Percentiles rank a stretch among this genome's conserved stretches.
Conservation (phyloP, 1,140 invertebrate species). For the Aphelenchoides besseyi region DNA sequence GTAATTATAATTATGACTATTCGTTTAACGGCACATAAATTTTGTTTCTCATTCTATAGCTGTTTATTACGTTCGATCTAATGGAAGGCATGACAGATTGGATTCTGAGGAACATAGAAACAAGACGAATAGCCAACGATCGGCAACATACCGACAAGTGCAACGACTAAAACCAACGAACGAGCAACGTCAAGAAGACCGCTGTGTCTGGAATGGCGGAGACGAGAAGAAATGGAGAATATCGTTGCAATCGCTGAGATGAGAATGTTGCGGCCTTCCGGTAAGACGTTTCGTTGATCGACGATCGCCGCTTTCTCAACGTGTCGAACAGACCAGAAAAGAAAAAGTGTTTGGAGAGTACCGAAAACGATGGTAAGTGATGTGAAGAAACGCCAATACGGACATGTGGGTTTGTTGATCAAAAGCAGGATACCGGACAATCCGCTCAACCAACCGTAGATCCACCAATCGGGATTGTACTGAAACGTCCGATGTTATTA, state of each 20-base stretch:
- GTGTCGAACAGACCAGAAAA: conserved; percentile 34
- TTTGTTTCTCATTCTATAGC: background rate
- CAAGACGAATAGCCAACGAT: conserved; percentile 31
- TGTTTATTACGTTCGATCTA: conserved; percentile 10
- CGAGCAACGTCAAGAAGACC: conserved; percentile 16
- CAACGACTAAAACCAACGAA: conserved; percentile 25
- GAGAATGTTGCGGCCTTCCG: conserved; percentile 41
- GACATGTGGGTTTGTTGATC: conserved; percentile 27
- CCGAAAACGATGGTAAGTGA: conserved; percentile 42
- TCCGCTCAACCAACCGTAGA: conserved; percentile 37
- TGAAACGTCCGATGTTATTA: conserved; percentile 27
- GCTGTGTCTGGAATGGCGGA: conserved; percentile 18
- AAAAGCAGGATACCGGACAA: conserved; percentile 46
- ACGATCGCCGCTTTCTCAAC: conserved; percentile 32
- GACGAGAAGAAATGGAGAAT: conserved; percentile 37
- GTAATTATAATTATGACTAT: background rate
- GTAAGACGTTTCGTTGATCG: conserved; percentile 14
- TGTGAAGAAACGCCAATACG: conserved; percentile 35
- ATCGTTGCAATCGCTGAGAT: conserved; percentile 40
- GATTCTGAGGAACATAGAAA: conserved; percentile 30
- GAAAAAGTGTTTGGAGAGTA: conserved; percentile 29
- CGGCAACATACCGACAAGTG: conserved; percentile 22
- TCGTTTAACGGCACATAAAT: conserved; percentile 12
- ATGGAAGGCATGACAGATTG: conserved; percentile 25
- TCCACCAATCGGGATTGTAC: conserved; percentile 48